phyloP scores from a whole-genome alignment of 2,113 vertebrate species.

The Podarcis muralis region DNA sequence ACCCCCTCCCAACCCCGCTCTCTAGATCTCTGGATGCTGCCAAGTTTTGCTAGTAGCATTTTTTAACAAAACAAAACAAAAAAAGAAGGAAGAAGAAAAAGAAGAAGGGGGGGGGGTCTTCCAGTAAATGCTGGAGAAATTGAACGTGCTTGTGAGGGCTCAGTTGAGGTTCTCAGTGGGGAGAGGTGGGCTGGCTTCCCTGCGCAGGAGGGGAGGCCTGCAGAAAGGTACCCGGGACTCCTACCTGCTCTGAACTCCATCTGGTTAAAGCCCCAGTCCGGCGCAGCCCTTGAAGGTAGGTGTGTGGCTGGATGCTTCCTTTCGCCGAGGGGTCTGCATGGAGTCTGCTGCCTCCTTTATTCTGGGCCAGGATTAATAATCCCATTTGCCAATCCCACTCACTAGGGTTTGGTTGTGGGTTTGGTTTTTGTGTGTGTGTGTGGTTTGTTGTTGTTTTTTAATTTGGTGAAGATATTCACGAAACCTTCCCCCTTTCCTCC shows the following conservation, averaged over 20 bases:
- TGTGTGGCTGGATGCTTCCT: slow-evolving; percentile 35
- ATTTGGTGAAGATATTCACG: slow-evolving; percentile 18
- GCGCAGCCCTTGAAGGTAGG: slow-evolving; percentile 38
- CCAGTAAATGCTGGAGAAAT: slow-evolving; percentile 15
- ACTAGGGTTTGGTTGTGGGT: slow-evolving; percentile 39
- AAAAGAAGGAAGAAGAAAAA: too few species aligned
- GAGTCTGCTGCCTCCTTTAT: slow-evolving; percentile 50
- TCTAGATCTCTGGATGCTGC: slow-evolving; percentile 28
- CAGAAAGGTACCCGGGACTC: slow-evolving; percentile 20
- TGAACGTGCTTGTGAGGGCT: neutral
- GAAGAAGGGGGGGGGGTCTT: neutral
- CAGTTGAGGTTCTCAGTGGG: neutral
- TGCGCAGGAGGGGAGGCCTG: neutral
- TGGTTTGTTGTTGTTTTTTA: neutral
- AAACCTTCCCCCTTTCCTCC: slow-evolving; percentile 17
- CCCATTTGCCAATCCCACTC: slow-evolving; percentile 60
- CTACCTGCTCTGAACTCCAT: slow-evolving; percentile 62
- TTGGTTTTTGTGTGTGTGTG: slow-evolving; percentile 12
- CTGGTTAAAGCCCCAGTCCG: slow-evolving; percentile 40
- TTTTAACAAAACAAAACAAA: neutral
- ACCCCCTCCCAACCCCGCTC: neutral
- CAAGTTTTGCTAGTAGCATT: slow-evolving; percentile 44
- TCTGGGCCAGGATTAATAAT: slow-evolving; percentile 52
- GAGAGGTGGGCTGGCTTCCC: slow-evolving; percentile 2
- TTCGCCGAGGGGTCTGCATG: slow-evolving; percentile 39